Base-by-base conservation (phyloP, 1,140 invertebrate species). In the Aphidius gifuensis region DNA sequence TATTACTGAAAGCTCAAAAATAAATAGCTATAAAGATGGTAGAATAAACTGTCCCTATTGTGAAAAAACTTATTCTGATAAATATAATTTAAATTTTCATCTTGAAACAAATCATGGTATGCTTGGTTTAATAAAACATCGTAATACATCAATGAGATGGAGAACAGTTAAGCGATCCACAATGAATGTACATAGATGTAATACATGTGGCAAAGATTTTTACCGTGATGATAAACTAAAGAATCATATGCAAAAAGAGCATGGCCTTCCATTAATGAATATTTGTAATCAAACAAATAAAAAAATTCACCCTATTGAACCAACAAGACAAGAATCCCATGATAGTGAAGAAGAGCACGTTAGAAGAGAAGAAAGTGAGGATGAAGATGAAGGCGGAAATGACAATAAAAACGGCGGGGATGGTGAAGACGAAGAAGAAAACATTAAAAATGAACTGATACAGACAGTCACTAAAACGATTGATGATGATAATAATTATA, bases 151-250 rank as follows among this genome's bases (percentile, higher is more conserved):
- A 54, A 59, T 16, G 9, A 40, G 5, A 42, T 48, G 23, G 48
- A 6, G 11, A 53, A 50, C 8, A 32, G 49, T 21, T 6, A 40
- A 42, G 8, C 16, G 11, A 21, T n/a, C 56, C 4, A 21, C 44
- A 32, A 21, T 21, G 23, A 44, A 58, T 45, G 32, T 58, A 8
- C 50, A 60, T 38, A 44, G 23, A n/a, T 63, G 61, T 40, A 51
- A 58, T 39, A 38, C 7, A 38, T 63, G 61, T 50, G 55, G 56
- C 7, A 51, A 58, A 16, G 42, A 50, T 38, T 63, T 63, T 40
- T 63, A 63, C 9, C 32, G 8, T 21, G 23, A 6, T 9, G 6
- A 16, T 46, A 58, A 46, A 58, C 43, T 3, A 9, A 39, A 62
- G 3, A 9, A 42, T n/a, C 16, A 5, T 5, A 45, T 11, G 16